A percentile compares a stretch with the other conserved stretches of the same genome.
These are phyloP conservation scores for Chamaetylas fuelleborni DNA, from an alignment of 2,113 vertebrate species.

Conservation along the genomic window DNA sequence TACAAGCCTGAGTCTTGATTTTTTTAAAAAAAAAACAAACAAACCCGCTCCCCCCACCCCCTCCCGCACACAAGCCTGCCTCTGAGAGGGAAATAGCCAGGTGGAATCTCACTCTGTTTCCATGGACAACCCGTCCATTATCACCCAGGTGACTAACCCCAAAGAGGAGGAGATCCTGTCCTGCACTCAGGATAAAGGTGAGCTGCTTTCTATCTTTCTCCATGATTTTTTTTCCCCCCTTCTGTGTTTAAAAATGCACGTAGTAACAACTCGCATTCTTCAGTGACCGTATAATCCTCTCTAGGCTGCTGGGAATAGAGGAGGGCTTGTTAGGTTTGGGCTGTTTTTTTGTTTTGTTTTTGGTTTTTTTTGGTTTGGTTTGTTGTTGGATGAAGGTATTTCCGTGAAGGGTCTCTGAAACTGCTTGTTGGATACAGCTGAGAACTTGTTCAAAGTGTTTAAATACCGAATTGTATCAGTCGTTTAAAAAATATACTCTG, in stretches of 20 bases:
- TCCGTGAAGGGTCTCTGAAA: background rate
- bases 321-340: background rate
- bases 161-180: conserved; percentile 96
- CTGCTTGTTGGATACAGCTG: background rate
- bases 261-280: background rate
- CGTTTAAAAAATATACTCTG: background rate
- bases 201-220: conserved; percentile 23
- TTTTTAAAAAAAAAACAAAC: no score
- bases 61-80: conserved; percentile 45
- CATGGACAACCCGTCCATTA: conserved; percentile 99
- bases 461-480: background rate
- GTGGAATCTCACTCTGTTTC: conserved; percentile 81
- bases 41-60: background rate
- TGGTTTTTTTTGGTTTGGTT: background rate
- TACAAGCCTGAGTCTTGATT: no score
- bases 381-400: background rate
- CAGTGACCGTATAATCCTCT: background rate
- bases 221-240: rapidly evolving
- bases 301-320: background rate
- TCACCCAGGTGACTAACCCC: conserved; percentile 99
- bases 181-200: conserved; percentile 91
- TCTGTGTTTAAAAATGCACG: background rate
- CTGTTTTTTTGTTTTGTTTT: background rate
- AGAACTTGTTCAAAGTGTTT: background rate
- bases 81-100: conserved; percentile 63